A percentile compares a stretch with the other conserved stretches of the same genome.
These are phyloP conservation scores for Siniperca knerii DNA, from an alignment of 2,113 vertebrate genomes.

Conservation along the genomic window DNA sequence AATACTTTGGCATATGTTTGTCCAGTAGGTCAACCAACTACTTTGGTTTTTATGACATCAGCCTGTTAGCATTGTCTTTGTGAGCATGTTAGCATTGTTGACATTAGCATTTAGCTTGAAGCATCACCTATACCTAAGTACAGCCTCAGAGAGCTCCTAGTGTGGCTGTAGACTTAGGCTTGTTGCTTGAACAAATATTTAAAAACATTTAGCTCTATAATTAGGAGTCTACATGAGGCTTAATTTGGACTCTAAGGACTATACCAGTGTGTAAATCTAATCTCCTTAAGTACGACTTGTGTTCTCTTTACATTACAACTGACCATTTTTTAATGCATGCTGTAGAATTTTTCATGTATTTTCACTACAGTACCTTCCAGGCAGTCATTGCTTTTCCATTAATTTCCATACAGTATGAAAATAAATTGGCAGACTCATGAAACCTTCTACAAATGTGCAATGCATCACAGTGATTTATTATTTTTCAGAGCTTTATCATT, in stretches of 20 bases:
- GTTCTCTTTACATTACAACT: too few relatives aligned
- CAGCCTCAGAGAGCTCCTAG: neutral
- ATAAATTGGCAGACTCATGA: neutral
- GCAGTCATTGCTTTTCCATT: too few relatives aligned
- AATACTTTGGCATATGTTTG: neutral
- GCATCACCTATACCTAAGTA: neutral
- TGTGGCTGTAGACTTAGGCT: neutral
- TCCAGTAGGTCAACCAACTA: neutral
- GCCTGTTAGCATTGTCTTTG: neutral
- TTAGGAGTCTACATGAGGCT: neutral
- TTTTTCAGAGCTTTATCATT: neutral
- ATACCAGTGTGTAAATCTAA: too few relatives aligned
- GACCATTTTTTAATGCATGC: neutral
- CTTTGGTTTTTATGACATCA: neutral
- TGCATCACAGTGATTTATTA: neutral
- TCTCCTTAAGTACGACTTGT: too few relatives aligned
- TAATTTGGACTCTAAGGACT: neutral
- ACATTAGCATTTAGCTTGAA: neutral
- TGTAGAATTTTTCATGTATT: neutral
- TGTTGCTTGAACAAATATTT: neutral
- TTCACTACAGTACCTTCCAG: neutral
- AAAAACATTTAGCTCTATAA: neutral
- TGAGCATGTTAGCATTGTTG: neutral
- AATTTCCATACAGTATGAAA: neutral
- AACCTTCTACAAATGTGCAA: neutral